Conservation (phyloP, 2,888 invertebrate species). For the Melieria omissa region DNA sequence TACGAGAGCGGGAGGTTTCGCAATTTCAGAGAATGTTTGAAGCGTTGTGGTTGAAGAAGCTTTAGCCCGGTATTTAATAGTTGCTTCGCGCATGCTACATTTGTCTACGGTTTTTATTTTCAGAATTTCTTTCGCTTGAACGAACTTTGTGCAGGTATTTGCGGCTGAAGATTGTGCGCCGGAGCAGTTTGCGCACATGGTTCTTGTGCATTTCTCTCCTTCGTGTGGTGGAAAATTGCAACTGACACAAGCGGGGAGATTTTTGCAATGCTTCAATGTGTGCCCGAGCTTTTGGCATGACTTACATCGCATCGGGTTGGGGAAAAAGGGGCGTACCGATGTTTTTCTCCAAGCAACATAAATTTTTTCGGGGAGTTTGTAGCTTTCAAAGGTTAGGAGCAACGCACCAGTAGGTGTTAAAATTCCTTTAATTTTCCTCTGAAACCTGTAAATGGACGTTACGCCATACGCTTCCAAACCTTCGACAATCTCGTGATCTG, state of each 20-base stretch:
- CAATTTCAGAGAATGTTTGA: too few relatives aligned
- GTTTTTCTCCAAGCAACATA: not conserved
- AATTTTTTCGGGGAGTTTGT: not conserved
- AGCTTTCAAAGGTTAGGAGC: not conserved
- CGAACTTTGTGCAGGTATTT: constrained; percentile 16
- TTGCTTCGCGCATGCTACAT: not conserved
- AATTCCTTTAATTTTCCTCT: not conserved
- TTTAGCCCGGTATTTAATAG: too few relatives aligned
- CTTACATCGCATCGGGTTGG: not conserved
- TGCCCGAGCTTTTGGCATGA: not conserved
- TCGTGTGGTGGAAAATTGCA: too few relatives aligned
- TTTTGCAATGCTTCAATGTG: too few relatives aligned
- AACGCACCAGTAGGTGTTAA: not conserved
- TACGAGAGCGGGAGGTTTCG: too few relatives aligned
- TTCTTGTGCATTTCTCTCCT: not conserved
- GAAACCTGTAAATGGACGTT: not conserved
- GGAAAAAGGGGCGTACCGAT: constrained; percentile 6
- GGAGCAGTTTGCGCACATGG: constrained; percentile 23
- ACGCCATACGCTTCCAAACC: not conserved
- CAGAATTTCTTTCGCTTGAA: constrained; percentile 20
- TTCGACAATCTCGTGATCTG: not conserved
- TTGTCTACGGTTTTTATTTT: constrained; percentile 27
- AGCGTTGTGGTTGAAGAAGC: too few relatives aligned
- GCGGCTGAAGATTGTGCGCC: constrained; percentile 8
- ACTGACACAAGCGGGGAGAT: too few relatives aligned